phyloP scores from a whole-genome alignment of 1,140 invertebrate species.

The Pectinophora gossypiella region DNA sequence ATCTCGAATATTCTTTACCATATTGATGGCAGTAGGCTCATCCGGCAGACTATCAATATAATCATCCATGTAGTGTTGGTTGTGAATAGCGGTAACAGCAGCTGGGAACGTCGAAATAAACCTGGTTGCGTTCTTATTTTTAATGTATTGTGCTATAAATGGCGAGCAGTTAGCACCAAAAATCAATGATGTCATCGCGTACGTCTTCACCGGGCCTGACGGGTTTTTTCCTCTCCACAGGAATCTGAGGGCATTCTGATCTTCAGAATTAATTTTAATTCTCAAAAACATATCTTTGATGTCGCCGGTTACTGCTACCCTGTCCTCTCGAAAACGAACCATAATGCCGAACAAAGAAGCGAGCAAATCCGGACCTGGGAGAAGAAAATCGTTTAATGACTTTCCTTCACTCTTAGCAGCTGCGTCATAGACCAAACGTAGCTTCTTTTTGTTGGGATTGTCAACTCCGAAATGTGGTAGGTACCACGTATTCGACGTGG shows the following conservation, averaged over 20 bases:
- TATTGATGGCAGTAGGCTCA: slow-evolving; percentile 10
- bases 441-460: slow-evolving; percentile 14
- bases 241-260: too few species aligned
- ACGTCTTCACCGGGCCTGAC: too few species aligned
- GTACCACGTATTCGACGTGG: too few species aligned
- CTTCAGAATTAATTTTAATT: neutral
- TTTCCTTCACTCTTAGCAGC: neutral
- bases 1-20: slow-evolving; percentile 14
- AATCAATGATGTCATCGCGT: too few species aligned
- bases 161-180: too few species aligned
- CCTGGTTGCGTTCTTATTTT: slow-evolving; percentile 2
- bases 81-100: slow-evolving; percentile 18
- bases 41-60: slow-evolving; percentile 26
- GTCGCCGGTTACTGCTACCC: slow-evolving; percentile 21
- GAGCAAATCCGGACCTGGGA: slow-evolving; percentile 21
- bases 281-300: slow-evolving; percentile 1
- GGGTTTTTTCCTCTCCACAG: neutral
- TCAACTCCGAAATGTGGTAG: too few species aligned
- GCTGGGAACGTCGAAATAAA: slow-evolving; percentile 13
- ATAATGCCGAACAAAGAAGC: too few species aligned
- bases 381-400: neutral
- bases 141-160: neutral
- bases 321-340: slow-evolving; percentile 14
- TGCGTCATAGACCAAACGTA: neutral
- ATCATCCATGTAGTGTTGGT: slow-evolving; percentile 41